Percentiles rank a stretch among this genome's conserved stretches.
phyloP scores from a whole-genome alignment of 2,797 vertebrate species.

The Melanotaenia pygmaea region DNA sequence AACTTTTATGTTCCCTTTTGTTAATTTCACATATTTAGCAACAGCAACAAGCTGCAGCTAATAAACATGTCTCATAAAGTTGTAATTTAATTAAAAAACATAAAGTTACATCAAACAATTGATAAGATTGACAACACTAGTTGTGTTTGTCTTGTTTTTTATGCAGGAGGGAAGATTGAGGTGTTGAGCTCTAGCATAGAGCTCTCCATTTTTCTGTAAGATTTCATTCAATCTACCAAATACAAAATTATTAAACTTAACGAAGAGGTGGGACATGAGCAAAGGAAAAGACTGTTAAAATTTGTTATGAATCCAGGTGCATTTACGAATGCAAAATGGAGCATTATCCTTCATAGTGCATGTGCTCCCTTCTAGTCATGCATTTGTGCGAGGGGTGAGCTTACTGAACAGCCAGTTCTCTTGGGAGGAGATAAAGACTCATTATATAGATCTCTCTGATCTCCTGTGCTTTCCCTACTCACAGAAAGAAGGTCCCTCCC shows the following conservation, averaged over 20 bases:
- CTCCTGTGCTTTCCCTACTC: slow-evolving; percentile 10
- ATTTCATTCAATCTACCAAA: background rate
- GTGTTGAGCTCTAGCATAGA: too few relatives aligned
- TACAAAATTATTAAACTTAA: background rate
- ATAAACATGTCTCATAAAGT: too few relatives aligned
- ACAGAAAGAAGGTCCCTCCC: slow-evolving; percentile 35
- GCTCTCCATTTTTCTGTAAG: too few relatives aligned
- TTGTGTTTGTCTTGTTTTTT: too few relatives aligned
- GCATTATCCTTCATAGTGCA: background rate
- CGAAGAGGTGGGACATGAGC: background rate
- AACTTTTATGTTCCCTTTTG: too few relatives aligned
- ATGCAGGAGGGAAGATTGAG: too few relatives aligned
- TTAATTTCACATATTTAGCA: too few relatives aligned
- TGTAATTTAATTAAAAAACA: too few relatives aligned
- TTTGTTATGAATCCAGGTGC: background rate
- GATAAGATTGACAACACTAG: too few relatives aligned
- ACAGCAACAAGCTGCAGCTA: too few relatives aligned
- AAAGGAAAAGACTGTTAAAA: background rate
- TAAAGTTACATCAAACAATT: too few relatives aligned
- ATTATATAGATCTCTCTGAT: slow-evolving; percentile 40
- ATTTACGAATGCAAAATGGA: background rate
- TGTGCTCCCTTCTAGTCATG: background rate
- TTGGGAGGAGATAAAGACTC: slow-evolving; percentile 12
- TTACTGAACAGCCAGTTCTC: background rate
- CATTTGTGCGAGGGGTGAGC: background rate